Evolutionary conservation across 2,888 invertebrate species (phyloP), one percentile per base, ranked within the genome.

Genomic region (Protodeltote pygarga): DNA sequence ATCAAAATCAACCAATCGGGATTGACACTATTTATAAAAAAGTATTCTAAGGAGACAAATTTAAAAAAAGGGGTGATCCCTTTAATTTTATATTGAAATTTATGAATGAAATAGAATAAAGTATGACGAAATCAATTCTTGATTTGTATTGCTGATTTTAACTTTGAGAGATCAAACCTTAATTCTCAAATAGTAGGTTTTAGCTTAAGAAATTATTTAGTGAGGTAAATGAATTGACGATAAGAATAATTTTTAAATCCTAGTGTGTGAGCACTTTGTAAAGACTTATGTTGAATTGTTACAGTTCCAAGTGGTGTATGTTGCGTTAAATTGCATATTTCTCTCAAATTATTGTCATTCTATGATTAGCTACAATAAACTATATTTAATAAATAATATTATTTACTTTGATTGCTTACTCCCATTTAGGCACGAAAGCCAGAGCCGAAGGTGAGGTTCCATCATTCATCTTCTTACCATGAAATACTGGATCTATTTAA

Each of bases 271-370:
- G 37, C 23, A 32, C 28, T n/a, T 13, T 20, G 4, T 24, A 5
- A 20, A 24, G 24, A 16, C 27, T 38, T 10, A 49, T 42, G 61
- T 55, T 61, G 24, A 41, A 24, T 42, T 55, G 42, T 39, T 44
- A 28, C 16, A 17, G 31, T 29, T 54, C 21, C 21, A 10, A 46
- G 29, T 39, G 50, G 46, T 61, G 55, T 37, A 53, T 63, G 63
- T 62, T 62, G 40, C 27, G 41, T 51, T 65, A 53, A 57, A 50
- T 61, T 67, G 41, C 57, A 48, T 67, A 50, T 64, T 51, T 59
- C 38, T 38, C 53, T 60, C 60, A 64, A 46, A 48, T 58, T 58
- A 54, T 65, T 62, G 59, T 67, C 62, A 51, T 60, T 45, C 17
- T 58, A 49, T 51, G 44, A 46, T 45, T 52, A 55, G 48, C 51